Evolutionary conservation across 2,888 invertebrate species (phyloP).

Genomic region (Xestia xanthographa): DNA sequence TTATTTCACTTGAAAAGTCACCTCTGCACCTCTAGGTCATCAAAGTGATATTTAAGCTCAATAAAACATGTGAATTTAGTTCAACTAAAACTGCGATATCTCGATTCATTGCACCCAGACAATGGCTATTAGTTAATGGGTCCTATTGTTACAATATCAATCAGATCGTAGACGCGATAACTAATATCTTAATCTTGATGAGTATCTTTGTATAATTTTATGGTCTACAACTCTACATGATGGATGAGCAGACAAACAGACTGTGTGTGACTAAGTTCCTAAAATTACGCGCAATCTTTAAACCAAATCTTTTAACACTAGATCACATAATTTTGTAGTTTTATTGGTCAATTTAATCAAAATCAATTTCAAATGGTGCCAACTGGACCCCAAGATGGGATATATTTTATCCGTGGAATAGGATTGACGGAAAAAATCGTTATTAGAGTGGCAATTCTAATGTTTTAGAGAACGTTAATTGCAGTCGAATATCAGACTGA

Average conservation of each 20-base stretch:
- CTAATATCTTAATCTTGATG: slow-evolving; percentile 30
- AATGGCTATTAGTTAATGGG: slow-evolving; percentile 33
- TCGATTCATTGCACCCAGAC: slow-evolving; percentile 46
- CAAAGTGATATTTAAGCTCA: slow-evolving; percentile 4
- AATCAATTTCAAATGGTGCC: no score
- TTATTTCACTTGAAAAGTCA: not conserved
- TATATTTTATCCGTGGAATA: not conserved
- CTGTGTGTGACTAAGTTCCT: not conserved
- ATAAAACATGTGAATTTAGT: slow-evolving; percentile 17
- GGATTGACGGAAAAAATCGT: no score
- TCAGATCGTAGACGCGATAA: slow-evolving; percentile 28
- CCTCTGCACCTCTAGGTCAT: not conserved
- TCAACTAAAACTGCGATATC: not conserved
- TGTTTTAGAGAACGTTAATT: no score
- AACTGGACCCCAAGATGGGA: no score
- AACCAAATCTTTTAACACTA: not conserved
- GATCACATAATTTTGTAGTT: no score
- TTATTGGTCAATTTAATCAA: no score
- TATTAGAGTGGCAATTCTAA: no score
- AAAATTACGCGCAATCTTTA: not conserved
- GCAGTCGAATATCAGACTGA: no score
- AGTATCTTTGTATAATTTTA: not conserved
- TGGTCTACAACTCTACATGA: not conserved
- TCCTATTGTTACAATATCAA: slow-evolving; percentile 40
- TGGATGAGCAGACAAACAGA: not conserved